Conservation (phyloP, 2,113 vertebrate species). For the Suricata suricatta region DNA sequence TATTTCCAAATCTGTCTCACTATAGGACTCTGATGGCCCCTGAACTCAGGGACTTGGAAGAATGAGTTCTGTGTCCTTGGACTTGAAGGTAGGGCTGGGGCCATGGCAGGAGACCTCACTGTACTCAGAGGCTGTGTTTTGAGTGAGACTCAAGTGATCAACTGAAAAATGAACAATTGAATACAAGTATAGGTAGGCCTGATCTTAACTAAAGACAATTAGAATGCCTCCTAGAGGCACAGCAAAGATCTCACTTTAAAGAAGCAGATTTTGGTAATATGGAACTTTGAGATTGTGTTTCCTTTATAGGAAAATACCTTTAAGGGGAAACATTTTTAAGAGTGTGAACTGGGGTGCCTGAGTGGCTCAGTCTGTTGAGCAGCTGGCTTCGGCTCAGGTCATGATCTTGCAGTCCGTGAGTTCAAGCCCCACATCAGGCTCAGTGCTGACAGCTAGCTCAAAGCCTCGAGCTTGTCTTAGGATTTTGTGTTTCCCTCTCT, state of each 20-base stretch:
- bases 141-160: background rate
- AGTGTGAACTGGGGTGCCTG: background rate
- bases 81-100: background rate
- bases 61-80: background rate
- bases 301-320: slow-evolving; percentile 46
- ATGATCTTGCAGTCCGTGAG: no score
- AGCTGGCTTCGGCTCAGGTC: no score
- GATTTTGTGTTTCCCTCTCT: no score
- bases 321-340: background rate
- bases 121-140: background rate
- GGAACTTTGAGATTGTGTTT: background rate
- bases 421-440: no score
- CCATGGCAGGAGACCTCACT: background rate
- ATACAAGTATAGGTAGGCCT: background rate
- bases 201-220: slow-evolving; percentile 33
- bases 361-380: no score
- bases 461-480: no score
- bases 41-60: background rate
- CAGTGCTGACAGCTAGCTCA: no score
- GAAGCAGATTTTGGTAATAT: slow-evolving; percentile 25
- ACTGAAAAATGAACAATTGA: background rate
- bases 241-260: background rate
- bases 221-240: background rate
- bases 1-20: background rate
- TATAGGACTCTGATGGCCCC: background rate